Evolutionary conservation across 1,140 invertebrate genomes (phyloP).

Genomic region (Hylaeus anthracinus): DNA sequence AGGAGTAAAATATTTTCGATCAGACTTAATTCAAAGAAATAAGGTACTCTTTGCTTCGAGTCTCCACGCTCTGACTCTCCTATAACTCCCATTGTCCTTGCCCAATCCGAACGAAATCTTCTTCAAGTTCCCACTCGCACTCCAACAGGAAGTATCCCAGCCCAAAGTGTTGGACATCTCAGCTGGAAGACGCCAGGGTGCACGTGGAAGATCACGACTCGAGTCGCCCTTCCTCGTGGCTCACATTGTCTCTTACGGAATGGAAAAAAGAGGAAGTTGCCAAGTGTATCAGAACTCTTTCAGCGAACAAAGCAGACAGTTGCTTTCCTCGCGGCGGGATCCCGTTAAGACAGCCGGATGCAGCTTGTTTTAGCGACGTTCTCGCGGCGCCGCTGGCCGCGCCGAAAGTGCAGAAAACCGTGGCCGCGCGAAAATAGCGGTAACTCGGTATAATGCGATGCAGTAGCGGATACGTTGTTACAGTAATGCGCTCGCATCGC

Average conservation of each 20-base stretch:
- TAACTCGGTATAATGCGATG: slow-evolving; percentile 48
- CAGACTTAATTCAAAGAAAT: no score
- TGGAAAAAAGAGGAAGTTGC: neutral
- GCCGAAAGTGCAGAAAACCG: slow-evolving; percentile 52
- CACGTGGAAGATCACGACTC: neutral
- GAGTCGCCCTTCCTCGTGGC: no score
- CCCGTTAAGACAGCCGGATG: slow-evolving; percentile 51
- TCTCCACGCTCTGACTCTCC: no score
- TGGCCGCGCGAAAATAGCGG: slow-evolving; percentile 50
- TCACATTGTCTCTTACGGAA: neutral
- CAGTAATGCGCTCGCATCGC: slow-evolving; percentile 40
- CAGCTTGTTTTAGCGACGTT: slow-evolving; percentile 52
- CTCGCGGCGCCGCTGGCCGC: slow-evolving; percentile 46
- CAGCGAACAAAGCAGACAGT: slow-evolving; percentile 22
- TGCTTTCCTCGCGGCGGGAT: slow-evolving; percentile 25
- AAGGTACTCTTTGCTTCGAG: no score
- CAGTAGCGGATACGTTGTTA: slow-evolving; percentile 48
- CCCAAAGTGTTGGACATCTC: no score
- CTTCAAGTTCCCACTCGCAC: no score
- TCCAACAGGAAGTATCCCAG: no score
- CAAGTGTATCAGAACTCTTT: slow-evolving; percentile 3
- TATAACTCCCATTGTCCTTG: no score
- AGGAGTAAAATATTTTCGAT: no score
- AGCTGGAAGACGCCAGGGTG: no score
- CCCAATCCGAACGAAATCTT: no score